Conservation (phyloP, 1,140 invertebrate species). For the Oncopodura yosiiana region DNA sequence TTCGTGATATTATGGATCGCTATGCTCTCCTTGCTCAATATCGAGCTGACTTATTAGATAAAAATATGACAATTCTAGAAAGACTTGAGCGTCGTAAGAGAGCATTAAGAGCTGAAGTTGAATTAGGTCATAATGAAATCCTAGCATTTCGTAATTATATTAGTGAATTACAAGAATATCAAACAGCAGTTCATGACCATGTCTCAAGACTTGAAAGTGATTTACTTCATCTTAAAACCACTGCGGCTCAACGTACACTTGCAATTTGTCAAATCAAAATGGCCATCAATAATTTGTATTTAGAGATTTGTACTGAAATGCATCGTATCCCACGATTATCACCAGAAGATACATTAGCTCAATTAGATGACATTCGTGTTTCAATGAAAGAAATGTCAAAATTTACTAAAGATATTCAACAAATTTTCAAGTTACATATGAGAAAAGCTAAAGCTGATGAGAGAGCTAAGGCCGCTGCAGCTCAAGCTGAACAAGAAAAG, state of each 20-base stretch:
- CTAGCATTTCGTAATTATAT: constrained; percentile 31
- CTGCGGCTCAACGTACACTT: constrained; percentile 32
- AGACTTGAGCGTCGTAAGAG: constrained; percentile 14
- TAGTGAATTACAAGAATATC: constrained; percentile 22
- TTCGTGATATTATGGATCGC: constrained; percentile 31
- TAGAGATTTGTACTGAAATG: constrained; percentile 21
- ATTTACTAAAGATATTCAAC: constrained; percentile 26
- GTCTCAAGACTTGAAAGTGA: constrained; percentile 19
- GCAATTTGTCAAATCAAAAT: constrained; percentile 33
- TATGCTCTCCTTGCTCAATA: constrained; percentile 23
- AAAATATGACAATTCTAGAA: constrained; percentile 13
- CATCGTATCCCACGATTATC: constrained; percentile 6
- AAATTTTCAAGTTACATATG: too few species aligned
- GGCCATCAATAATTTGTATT: constrained; percentile 31
- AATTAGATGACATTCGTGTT: constrained; percentile 18
- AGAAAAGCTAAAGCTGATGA: too few species aligned
- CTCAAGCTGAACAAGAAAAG: neutral
- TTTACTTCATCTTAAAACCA: constrained; percentile 30
- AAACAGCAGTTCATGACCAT: constrained; percentile 11
- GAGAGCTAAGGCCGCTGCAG: constrained; percentile 7
- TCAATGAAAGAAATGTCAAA: constrained; percentile 28
- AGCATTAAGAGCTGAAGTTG: constrained; percentile 15
- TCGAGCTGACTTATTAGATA: constrained; percentile 2
- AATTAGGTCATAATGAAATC: constrained; percentile 17
- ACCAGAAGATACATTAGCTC: constrained; percentile 24